Evolutionary conservation across 1,140 invertebrate genomes (phyloP).

Genomic region (Lethocerus indicus): DNA sequence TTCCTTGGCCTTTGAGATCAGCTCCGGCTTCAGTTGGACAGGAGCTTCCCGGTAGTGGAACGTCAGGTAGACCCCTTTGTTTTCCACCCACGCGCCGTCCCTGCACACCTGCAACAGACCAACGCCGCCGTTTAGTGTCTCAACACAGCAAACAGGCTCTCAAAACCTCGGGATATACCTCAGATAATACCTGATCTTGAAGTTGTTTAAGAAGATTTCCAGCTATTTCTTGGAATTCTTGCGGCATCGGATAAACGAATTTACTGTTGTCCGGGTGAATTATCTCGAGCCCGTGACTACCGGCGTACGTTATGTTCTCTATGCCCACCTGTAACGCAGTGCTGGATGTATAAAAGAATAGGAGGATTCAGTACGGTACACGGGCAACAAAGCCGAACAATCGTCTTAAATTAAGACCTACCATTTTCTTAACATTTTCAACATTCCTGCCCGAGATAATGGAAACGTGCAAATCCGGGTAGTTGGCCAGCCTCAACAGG

Average conservation of each 20-base stretch:
- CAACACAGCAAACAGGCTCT: too few relatives aligned
- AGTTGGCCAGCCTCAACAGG: slow-evolving; percentile 64
- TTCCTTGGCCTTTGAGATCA: slow-evolving; percentile 47
- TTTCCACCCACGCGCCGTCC: slow-evolving; percentile 83
- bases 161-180: neutral
- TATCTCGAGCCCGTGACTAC: slow-evolving; percentile 79
- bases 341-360: too few relatives aligned
- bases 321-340: slow-evolving; percentile 57
- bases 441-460: slow-evolving; percentile 75
- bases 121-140: too few relatives aligned
- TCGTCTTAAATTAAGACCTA: slow-evolving; percentile 20
- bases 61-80: slow-evolving; percentile 71
- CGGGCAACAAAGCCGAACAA: neutral
- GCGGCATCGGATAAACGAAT: slow-evolving; percentile 79
- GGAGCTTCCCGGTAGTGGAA: slow-evolving; percentile 79
- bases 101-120: slow-evolving; percentile 49
- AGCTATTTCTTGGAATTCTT: slow-evolving; percentile 67
- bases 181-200: slow-evolving; percentile 50
- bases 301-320: slow-evolving; percentile 77
- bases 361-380: too few relatives aligned
- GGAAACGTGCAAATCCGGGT: slow-evolving; percentile 74
- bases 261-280: slow-evolving; percentile 76
- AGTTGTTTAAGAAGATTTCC: slow-evolving; percentile 55
- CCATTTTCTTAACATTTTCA: slow-evolving; percentile 77
- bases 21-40: slow-evolving; percentile 35